phyloP scores from a whole-genome alignment of 2,888 invertebrate genomes.

The Eilema depressum region DNA sequence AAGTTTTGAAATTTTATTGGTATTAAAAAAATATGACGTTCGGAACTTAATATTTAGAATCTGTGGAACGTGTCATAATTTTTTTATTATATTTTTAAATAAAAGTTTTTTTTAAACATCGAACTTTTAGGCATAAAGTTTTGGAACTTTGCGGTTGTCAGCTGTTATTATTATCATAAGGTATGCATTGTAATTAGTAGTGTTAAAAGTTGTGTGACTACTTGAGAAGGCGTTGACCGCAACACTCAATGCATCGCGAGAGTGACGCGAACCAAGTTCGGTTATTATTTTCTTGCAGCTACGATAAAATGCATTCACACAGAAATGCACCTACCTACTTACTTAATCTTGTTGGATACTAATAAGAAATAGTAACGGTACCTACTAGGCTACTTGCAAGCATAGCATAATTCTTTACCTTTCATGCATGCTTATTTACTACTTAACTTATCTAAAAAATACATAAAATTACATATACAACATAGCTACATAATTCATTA shows the following conservation, averaged over 20 bases:
- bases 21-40: neutral
- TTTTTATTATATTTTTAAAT: neutral
- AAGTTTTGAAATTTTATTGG: neutral
- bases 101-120: neutral
- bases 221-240: slow-evolving; percentile 67
- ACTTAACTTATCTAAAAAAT: neutral
- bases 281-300: slow-evolving; percentile 46
- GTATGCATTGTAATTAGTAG: slow-evolving; percentile 30
- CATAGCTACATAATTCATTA: neutral
- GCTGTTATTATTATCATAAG: slow-evolving; percentile 31
- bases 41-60: neutral
- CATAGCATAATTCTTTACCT: neutral
- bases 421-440: too few relatives aligned
- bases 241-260: slow-evolving; percentile 48
- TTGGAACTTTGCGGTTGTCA: slow-evolving; percentile 19
- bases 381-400: neutral
- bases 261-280: slow-evolving; percentile 48
- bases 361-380: neutral
- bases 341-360: neutral
- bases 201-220: slow-evolving; percentile 55
- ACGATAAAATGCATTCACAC: slow-evolving; percentile 34
- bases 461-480: neutral
- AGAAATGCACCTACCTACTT: slow-evolving; percentile 8
- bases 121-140: slow-evolving; percentile 34
- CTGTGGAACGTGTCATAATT: slow-evolving; percentile 12